Evolutionary conservation across 2,113 vertebrate genomes (phyloP).

Genomic region (Entelurus aequoreus): DNA sequence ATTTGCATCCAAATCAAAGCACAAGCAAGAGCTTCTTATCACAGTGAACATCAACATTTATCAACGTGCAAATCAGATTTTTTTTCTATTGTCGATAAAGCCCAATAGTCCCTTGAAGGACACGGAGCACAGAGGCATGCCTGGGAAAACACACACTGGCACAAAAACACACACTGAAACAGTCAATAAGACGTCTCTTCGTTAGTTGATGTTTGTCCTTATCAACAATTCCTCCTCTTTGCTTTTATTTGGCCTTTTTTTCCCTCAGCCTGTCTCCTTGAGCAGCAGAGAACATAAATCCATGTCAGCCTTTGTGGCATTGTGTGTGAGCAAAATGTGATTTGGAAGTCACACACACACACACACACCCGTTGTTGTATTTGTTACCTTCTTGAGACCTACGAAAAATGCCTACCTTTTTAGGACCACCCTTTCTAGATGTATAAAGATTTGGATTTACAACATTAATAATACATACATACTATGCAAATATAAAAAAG

Average conservation of each 20-base stretch:
- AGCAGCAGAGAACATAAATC: slow-evolving; percentile 54
- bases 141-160: slow-evolving; percentile 28
- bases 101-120: slow-evolving; percentile 60
- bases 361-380: neutral
- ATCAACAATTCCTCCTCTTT: slow-evolving; percentile 46
- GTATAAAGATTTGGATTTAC: too few relatives aligned
- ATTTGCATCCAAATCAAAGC: slow-evolving; percentile 73
- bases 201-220: too few relatives aligned
- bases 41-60: slow-evolving; percentile 40
- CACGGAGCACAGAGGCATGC: slow-evolving; percentile 39
- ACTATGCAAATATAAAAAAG: too few relatives aligned
- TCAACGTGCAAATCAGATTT: slow-evolving; percentile 25
- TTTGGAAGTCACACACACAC: slow-evolving; percentile 20
- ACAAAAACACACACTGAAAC: slow-evolving; percentile 27
- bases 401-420: too few relatives aligned
- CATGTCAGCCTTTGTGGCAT: slow-evolving; percentile 33
- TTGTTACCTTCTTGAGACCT: too few relatives aligned
- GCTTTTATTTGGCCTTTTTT: slow-evolving; percentile 45
- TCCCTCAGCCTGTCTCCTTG: slow-evolving; percentile 41
- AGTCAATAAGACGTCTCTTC: slow-evolving; percentile 55
- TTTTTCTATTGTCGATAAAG: slow-evolving; percentile 49
- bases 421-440: too few relatives aligned
- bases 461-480: too few relatives aligned
- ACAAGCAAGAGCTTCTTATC: slow-evolving; percentile 54
- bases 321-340: slow-evolving; percentile 23